Evolutionary conservation across 2,888 invertebrate species (phyloP).

Genomic region (Pinctada fucata): DNA sequence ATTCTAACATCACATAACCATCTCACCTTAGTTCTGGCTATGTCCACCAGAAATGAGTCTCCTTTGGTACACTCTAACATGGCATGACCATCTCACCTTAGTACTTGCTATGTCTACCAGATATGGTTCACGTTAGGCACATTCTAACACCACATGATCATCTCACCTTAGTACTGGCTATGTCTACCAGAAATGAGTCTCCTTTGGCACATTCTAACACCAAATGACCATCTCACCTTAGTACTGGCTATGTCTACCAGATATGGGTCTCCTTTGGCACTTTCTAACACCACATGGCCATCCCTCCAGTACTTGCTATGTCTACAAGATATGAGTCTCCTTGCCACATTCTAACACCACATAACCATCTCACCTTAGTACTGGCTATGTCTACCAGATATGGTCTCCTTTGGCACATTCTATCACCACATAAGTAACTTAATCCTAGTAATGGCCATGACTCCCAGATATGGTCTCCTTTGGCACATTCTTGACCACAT

Average conservation of each 20-base stretch:
- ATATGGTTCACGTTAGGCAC: slow-evolving; percentile 96
- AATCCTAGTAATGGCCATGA: slow-evolving; percentile 78
- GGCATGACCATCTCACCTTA: too few relatives aligned
- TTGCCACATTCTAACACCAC: slow-evolving; percentile 94
- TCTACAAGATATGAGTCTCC: slow-evolving; percentile 98
- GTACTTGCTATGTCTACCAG: slow-evolving; percentile 84
- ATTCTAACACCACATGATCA: slow-evolving; percentile 80
- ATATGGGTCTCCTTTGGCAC: slow-evolving; percentile 32
- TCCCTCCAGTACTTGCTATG: slow-evolving; percentile 77
- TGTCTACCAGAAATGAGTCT: slow-evolving; percentile 79
- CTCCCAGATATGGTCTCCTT: slow-evolving; percentile 97
- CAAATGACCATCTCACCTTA: too few relatives aligned
- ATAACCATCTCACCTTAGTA: slow-evolving; percentile 82
- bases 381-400: slow-evolving; percentile 79
- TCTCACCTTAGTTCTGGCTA: slow-evolving; percentile 78
- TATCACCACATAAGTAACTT: too few relatives aligned
- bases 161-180: slow-evolving; percentile 78
- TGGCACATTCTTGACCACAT: slow-evolving; percentile 93
- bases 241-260: too few relatives aligned
- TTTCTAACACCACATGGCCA: too few relatives aligned
- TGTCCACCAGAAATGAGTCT: too few relatives aligned
- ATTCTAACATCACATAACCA: slow-evolving; percentile 94
- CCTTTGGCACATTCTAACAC: too few relatives aligned
- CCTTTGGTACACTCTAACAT: too few relatives aligned
- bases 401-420: slow-evolving; percentile 92